A percentile compares a stretch with the other conserved stretches of the same genome.
Evolutionary conservation across 2,888 invertebrate genomes (phyloP).

Genomic region (Ormyrus labotus): DNA sequence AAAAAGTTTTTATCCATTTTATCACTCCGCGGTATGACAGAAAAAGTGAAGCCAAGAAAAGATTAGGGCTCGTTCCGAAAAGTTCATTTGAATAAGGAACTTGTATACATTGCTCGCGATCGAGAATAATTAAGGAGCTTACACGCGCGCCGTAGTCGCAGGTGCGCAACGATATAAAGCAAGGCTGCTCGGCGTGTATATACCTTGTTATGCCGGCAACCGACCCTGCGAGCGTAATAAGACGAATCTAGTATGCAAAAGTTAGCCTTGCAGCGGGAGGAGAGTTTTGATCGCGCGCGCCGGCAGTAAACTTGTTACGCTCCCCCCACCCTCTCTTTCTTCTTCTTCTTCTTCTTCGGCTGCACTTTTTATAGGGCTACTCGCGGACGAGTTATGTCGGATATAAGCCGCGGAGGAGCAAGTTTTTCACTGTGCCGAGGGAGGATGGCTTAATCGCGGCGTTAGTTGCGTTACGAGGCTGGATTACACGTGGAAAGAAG

Average conservation of each 20-base stretch:
- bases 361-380: constrained; percentile 31
- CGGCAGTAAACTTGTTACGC: constrained; percentile 35
- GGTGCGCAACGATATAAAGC: constrained; percentile 26
- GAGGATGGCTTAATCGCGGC: constrained; percentile 9
- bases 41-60: too few species aligned
- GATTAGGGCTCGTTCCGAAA: neutral
- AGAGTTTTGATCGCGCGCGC: constrained; percentile 23
- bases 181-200: constrained; percentile 4
- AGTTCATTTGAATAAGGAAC: constrained; percentile 35
- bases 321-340: neutral
- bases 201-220: constrained; percentile 27
- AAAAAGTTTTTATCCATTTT: too few species aligned
- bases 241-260: constrained; percentile 33
- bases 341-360: constrained; percentile 8
- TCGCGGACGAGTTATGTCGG: neutral
- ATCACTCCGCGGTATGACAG: too few species aligned
- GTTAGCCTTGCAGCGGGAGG: neutral
- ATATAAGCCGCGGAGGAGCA: too few species aligned
- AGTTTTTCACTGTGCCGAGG: neutral
- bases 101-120: constrained; percentile 21
- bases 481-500: neutral
- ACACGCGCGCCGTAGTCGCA: too few species aligned
- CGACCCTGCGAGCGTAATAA: constrained; percentile 29
- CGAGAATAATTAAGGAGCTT: constrained; percentile 41
- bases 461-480: constrained; percentile 21